Evolutionary conservation across 1,140 invertebrate genomes (phyloP), one percentile per base, ranked within the genome.

Genomic region (Xylocopa sonorina): DNA sequence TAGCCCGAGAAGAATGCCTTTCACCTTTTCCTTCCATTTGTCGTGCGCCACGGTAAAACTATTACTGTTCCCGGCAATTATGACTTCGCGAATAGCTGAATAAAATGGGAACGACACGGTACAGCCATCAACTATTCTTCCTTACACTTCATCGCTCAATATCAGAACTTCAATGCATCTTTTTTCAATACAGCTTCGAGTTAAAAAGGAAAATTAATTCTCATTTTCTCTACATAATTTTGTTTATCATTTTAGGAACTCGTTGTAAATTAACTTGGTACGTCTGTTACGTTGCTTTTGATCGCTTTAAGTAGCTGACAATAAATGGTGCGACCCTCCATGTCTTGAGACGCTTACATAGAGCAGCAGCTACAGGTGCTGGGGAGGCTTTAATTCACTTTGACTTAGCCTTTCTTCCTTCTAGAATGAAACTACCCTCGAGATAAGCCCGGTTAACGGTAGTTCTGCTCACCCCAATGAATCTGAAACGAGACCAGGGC

Each of bases 341-440:
- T 27, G 2, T 21, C 16, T 18, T 24, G 55, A 46, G 12, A 46
- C 18, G 63, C 34, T 32, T 53, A 50, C 53, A 9, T 38, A 18
- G 27, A 62, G 29, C 16, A 67, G 41, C 46, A 88, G 81, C 87
- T 88, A 89, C 87, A 90, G 88, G 88, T 89, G 89, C 87, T 78
- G 66, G 66, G 67, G 72, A 21, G 66, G 78, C 83, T 89, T 89
- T 89, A 89, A 90, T 90, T 89, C 85, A 87, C 83, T 87, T 88
- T 18, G 81, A 87, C 63, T 77, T 78, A 80, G 62, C 71, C 46
- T 18, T 68, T 41, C 34, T 18, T 38, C 50, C 18, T 58, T 53
- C 50, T n/a, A 79, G 21, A 68, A 46, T 63, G 53, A 43, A 78
- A 68, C 76, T 43, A 51, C 81, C 60, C 69, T 78, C 50, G 58